These are phyloP conservation scores for Acanthisitta chloris DNA, from an alignment of 2,113 vertebrate genomes.

Conservation along the genomic window DNA sequence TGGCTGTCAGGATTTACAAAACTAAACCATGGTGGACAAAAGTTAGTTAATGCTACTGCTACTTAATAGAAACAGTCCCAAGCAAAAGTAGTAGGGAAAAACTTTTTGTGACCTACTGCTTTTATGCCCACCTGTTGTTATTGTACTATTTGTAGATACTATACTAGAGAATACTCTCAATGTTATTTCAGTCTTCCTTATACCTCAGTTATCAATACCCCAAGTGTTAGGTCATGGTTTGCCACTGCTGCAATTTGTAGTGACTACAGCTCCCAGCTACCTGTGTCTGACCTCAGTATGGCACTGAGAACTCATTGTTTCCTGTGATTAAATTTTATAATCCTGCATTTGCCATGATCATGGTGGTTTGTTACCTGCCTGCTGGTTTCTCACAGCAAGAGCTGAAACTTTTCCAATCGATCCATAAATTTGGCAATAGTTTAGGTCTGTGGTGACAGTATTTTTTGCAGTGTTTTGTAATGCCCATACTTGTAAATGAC, in stretches of 20 bases:
- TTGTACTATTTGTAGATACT: not conserved
- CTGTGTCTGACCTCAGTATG: not conserved
- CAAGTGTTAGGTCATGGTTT: not conserved
- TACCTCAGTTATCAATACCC: not conserved
- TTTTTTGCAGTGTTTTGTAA: not conserved
- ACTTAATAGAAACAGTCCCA: not conserved
- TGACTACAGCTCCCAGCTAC: not conserved
- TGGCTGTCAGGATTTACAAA: not conserved
- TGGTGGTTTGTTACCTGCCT: not conserved
- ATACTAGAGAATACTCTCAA: not conserved
- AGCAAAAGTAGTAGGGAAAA: not conserved
- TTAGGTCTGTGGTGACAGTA: not conserved
- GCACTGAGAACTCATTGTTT: not conserved
- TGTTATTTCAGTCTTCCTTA: not conserved
- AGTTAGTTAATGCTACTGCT: not conserved
- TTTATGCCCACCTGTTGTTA: not conserved
- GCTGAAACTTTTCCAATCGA: not conserved
- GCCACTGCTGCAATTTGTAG: not conserved
- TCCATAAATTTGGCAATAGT: not conserved
- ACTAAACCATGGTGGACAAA: not conserved
- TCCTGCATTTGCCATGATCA: not conserved
- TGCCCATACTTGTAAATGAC: not conserved
- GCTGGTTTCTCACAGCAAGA: not conserved
- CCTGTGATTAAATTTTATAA: fast-evolving
- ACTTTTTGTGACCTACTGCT: not conserved